Percentiles rank a stretch among this genome's conserved stretches.
These are phyloP conservation scores for Phoeniculus purpureus DNA, from an alignment of 2,797 vertebrate species.

Conservation along the genomic window DNA sequence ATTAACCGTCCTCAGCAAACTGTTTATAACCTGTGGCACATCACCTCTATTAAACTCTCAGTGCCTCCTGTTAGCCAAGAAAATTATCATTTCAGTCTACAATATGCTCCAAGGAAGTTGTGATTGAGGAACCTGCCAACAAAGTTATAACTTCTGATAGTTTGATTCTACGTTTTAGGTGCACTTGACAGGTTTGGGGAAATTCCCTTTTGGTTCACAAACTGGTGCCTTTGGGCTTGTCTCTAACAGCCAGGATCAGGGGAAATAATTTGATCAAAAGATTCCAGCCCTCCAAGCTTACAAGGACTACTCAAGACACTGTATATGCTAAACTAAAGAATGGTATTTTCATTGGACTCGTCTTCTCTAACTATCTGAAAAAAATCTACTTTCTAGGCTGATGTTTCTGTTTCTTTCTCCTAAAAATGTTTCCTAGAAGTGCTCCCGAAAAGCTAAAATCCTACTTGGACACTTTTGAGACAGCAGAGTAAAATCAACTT, in stretches of 20 bases:
- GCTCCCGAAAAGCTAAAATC: not conserved
- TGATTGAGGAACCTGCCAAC: not conserved
- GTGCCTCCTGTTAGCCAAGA: not conserved
- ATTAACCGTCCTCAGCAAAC: not conserved
- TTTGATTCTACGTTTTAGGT: not conserved
- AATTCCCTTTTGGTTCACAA: constrained; percentile 15
- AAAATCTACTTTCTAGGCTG: not conserved
- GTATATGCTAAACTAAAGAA: not conserved
- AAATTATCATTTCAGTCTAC: not conserved
- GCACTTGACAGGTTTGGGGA: not conserved
- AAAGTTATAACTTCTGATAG: not conserved
- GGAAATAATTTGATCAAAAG: not conserved
- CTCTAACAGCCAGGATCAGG: not conserved
- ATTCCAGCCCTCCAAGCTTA: not conserved
- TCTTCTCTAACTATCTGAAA: not conserved
- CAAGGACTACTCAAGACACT: not conserved
- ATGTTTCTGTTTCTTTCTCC: not conserved
- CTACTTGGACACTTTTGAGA: not conserved
- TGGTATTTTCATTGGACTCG: constrained; percentile 14
- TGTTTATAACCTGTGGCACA: not conserved
- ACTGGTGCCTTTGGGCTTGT: not conserved
- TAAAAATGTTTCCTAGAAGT: not conserved
- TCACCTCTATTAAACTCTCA: not conserved
- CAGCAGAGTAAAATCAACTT: not conserved
- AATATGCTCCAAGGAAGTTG: not conserved